Percentiles rank a stretch among this genome's conserved stretches.
Evolutionary conservation across 2,888 invertebrate species (phyloP).

Genomic region (Unio pictorum): DNA sequence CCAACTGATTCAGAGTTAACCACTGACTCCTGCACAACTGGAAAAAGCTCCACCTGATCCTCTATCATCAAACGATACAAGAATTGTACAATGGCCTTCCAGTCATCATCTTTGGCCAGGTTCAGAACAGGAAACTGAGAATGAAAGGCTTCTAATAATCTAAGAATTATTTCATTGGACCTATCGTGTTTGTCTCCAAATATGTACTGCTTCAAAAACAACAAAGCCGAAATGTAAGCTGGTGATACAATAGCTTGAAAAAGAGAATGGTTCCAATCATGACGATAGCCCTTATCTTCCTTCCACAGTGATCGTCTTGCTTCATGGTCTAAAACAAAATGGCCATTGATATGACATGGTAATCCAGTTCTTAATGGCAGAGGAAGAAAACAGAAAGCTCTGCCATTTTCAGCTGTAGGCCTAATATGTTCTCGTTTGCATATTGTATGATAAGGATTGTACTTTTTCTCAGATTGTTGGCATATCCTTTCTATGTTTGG

Average conservation of each 20-base stretch:
- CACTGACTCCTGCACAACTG: neutral
- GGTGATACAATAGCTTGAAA: constrained; percentile 48
- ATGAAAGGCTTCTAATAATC: neutral
- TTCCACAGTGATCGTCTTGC: constrained; percentile 44
- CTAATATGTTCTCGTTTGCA: neutral
- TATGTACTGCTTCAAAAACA: constrained; percentile 8
- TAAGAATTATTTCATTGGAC: neutral
- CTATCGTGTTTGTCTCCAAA: neutral
- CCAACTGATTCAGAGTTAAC: too few relatives aligned
- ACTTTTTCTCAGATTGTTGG: constrained; percentile 17
- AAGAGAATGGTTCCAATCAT: constrained; percentile 58
- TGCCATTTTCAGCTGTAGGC: constrained; percentile 1
- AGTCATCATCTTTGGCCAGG: constrained; percentile 9
- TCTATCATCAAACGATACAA: constrained; percentile 7
- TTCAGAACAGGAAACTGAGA: constrained; percentile 13
- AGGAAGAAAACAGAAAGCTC: constrained; percentile 53
- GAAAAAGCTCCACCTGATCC: neutral
- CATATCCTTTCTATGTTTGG: constrained; percentile 47
- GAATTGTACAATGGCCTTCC: constrained; percentile 8
- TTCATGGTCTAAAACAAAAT: constrained; percentile 59
- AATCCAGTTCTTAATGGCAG: constrained; percentile 45
- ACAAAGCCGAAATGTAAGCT: constrained; percentile 43
- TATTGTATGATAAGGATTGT: neutral
- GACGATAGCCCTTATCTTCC: constrained; percentile 11
- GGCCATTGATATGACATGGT: constrained; percentile 58